phyloP scores from a whole-genome alignment of 2,797 vertebrate species.

The Micropoecilia bifurca region DNA sequence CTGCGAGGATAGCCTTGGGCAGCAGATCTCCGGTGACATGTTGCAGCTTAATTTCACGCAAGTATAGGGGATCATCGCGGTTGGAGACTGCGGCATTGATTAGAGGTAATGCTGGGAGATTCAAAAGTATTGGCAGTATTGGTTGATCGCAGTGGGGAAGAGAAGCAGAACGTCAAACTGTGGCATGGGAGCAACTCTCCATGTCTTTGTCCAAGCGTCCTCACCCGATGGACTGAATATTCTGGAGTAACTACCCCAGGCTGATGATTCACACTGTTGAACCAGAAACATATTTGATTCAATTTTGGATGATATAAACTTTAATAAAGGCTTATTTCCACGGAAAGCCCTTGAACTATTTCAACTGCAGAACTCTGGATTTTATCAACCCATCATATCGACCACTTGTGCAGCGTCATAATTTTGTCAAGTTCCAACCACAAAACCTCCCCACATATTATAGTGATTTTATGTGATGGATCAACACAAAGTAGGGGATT shows the following conservation, averaged over 20 bases:
- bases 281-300: neutral
- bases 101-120: constrained; percentile 15
- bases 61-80: constrained; percentile 22
- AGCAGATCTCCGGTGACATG: constrained; percentile 34
- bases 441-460: neutral
- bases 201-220: neutral
- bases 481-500: neutral
- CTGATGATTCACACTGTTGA: constrained; percentile 8
- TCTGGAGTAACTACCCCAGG: neutral
- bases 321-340: neutral
- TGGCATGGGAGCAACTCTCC: constrained; percentile 4
- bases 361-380: neutral
- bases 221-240: neutral
- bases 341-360: neutral
- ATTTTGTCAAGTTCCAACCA: neutral
- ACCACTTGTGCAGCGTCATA: neutral
- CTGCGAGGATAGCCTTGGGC: constrained; percentile 44
- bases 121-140: neutral
- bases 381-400: neutral
- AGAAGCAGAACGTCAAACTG: neutral
- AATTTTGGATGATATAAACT: neutral
- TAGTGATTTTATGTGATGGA: neutral
- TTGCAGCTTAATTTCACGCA: constrained; percentile 38
- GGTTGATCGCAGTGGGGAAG: constrained; percentile 8
- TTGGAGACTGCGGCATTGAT: constrained; percentile 21